Conservation (phyloP, 2,797 vertebrate species). For the Myripristis jacobus region DNA sequence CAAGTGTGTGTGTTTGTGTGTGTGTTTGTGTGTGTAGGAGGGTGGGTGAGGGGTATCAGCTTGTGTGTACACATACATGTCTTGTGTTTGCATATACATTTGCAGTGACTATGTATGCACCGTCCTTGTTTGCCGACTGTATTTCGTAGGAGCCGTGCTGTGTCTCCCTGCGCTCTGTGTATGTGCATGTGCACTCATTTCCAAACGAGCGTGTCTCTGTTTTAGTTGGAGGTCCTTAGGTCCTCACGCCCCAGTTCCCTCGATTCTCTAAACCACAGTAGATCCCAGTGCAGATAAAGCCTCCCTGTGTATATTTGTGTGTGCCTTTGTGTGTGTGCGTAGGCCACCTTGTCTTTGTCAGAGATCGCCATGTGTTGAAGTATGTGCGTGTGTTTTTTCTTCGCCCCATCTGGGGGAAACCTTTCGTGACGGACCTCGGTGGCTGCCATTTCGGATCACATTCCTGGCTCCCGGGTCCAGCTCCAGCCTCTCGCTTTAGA, state of each 20-base stretch:
- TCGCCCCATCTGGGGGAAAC: constrained; percentile 68
- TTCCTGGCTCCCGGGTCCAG: constrained; percentile 32
- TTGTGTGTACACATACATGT: not conserved
- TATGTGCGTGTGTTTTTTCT: constrained; percentile 38
- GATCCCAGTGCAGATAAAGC: constrained; percentile 74
- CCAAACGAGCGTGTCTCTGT: constrained; percentile 73
- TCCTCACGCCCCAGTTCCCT: constrained; percentile 72
- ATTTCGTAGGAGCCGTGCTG: constrained; percentile 63
- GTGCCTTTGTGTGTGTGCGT: constrained; percentile 13
- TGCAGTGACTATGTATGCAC: constrained; percentile 5
- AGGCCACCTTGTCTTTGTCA: constrained; percentile 66
- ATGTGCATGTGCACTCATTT: constrained; percentile 51
- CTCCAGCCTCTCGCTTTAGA: constrained; percentile 29
- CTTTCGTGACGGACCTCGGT: constrained; percentile 61
- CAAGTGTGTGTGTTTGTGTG: no score
- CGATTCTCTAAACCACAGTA: constrained; percentile 62
- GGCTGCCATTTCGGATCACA: constrained; percentile 28
- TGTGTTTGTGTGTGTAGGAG: constrained; percentile 8
- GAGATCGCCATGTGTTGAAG: constrained; percentile 66
- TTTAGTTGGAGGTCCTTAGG: constrained; percentile 74
- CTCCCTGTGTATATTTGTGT: constrained; percentile 49
- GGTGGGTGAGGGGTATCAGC: no score
- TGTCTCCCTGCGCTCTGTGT: constrained; percentile 7
- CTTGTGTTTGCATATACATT: not conserved
- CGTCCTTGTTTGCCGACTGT: constrained; percentile 43